Conservation (phyloP, 1,140 invertebrate genomes). For the Bombus fervidus region DNA sequence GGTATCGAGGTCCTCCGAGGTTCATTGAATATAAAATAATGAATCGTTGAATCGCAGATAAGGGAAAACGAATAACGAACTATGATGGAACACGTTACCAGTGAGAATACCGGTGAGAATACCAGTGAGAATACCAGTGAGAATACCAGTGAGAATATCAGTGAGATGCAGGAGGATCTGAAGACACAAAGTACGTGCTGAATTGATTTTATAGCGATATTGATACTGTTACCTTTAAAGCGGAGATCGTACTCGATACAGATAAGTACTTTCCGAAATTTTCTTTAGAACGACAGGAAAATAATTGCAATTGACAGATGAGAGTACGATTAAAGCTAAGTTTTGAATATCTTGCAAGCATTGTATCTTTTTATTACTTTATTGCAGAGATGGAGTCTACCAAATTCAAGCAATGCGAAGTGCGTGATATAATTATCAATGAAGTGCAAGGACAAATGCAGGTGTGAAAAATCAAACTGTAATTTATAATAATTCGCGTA, state of each 20-base stretch:
- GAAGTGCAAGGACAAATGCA: conserved; percentile 49
- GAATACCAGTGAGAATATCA: not conserved
- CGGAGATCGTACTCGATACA: not conserved
- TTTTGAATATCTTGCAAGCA: not conserved
- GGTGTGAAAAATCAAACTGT: conserved; percentile 24
- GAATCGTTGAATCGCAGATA: not conserved
- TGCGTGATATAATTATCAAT: conserved; percentile 17
- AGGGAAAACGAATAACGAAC: not conserved
- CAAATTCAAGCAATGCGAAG: not conserved
- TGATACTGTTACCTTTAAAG: not conserved
- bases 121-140: not conserved
- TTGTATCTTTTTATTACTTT: not conserved
- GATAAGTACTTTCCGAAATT: not conserved
- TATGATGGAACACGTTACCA: no score
- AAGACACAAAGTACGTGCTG: not conserved
- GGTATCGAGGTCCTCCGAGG: not conserved
- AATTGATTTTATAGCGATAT: not conserved
- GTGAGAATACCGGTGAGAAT: not conserved
- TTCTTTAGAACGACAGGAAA: not conserved
- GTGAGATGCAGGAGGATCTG: not conserved
- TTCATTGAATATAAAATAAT: not conserved
- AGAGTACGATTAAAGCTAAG: not conserved
- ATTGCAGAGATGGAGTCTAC: not conserved
- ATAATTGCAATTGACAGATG: no score
- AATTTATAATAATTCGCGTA: not conserved